Evolutionary conservation across 2,113 vertebrate species (phyloP).

Genomic region (Balaenoptera acutorostrata): DNA sequence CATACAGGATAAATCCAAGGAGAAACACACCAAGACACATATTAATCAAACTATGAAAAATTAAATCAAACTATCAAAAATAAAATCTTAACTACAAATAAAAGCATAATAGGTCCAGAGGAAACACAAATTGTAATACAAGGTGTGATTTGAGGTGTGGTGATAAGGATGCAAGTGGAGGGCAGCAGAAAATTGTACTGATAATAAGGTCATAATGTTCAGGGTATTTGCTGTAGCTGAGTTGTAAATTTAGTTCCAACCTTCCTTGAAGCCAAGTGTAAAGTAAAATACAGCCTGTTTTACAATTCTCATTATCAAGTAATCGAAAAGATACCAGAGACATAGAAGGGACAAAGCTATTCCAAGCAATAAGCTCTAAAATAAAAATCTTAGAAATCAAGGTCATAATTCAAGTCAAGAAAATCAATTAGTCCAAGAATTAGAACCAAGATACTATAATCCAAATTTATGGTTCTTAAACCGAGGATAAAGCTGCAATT

Average conservation of each 20-base stretch:
- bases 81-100: background rate
- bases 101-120: background rate
- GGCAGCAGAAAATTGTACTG: background rate
- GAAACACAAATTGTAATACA: background rate
- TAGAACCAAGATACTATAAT: background rate
- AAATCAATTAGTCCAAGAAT: background rate
- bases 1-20: too few species aligned
- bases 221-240: background rate
- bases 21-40: too few species aligned
- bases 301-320: background rate
- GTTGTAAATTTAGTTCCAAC: background rate
- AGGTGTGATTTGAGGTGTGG: fast-evolving
- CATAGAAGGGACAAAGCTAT: background rate
- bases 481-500: background rate
- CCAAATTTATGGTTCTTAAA: background rate
- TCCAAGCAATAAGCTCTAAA: background rate
- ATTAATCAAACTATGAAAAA: too few species aligned
- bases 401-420: background rate
- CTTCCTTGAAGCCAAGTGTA: background rate
- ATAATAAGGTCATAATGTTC: background rate
- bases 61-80: too few species aligned
- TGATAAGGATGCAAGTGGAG: background rate
- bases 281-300: background rate
- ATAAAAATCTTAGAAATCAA: background rate
- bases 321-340: background rate